Conservation (phyloP, 2,113 vertebrate genomes). For the Pongo abelii region DNA sequence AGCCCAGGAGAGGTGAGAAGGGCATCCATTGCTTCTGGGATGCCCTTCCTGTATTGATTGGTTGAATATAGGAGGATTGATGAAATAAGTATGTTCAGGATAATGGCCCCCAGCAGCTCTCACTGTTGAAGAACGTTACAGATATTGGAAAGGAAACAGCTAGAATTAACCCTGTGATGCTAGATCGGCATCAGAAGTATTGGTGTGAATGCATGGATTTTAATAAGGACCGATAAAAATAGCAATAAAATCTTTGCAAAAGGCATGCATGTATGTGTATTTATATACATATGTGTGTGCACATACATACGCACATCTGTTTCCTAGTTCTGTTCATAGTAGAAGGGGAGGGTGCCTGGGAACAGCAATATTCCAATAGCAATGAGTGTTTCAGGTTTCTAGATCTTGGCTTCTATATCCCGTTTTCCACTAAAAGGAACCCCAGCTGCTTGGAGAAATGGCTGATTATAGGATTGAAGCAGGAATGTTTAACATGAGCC, state of each 20-base stretch:
- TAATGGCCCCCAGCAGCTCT: not conserved
- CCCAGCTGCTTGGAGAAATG: not conserved
- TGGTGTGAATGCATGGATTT: not conserved
- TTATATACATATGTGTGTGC: not conserved
- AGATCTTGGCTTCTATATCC: not conserved
- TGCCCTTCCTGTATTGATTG: not conserved
- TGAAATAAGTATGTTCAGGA: not conserved
- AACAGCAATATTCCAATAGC: not conserved
- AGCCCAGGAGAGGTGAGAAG: not conserved
- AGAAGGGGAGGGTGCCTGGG: not conserved
- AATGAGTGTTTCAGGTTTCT: not conserved
- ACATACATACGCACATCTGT: not conserved
- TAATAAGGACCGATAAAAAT: not conserved
- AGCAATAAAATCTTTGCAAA: not conserved
- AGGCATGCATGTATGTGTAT: not conserved
- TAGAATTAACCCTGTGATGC: not conserved
- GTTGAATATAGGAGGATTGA: not conserved
- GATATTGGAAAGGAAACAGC: not conserved
- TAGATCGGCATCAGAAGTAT: not conserved
- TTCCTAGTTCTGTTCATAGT: not conserved
- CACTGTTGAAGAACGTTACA: not conserved
- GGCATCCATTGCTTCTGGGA: not conserved
- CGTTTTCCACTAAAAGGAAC: not conserved
- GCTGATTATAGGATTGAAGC: not conserved
- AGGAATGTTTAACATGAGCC: constrained; percentile 30